Base-by-base conservation (phyloP, 2,113 vertebrate species). In the Xiphophorus couchianus region DNA sequence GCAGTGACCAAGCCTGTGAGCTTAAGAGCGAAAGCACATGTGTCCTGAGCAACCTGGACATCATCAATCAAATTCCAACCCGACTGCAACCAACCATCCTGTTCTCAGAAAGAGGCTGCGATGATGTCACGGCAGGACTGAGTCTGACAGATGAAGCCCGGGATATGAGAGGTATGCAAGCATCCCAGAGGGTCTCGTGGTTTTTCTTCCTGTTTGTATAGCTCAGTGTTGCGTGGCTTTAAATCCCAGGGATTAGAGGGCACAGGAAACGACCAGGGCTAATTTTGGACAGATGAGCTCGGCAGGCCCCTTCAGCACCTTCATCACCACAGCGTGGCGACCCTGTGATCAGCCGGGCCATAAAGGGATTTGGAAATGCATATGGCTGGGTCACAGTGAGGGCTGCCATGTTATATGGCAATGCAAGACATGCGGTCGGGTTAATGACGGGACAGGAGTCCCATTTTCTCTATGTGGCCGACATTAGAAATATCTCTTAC, bases 231-330 rank as follows among this genome's bases (percentile, higher is more conserved):
- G 77, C 29, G 28, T 62, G 31, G 71, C 74, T 83, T 84, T 72
- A 85, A 84, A 85, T 85, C 77, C 77, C 75, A 44, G 9, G 78
- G 80, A 87, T 91, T 88, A 92, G 87, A 90, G 88, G 90, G 37
- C 80, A 91, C 86, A 86, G 91, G 87, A 93, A 92, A 85, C 87
- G 77, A 88, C 80, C 37, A 1, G 42, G 11, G 71, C 86, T 89
- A 91, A 90, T 86, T 88, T 88, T 91, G 88, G 89, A 77, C 73
- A 28, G 78, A 84, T 85, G 82, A 58, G 65, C 54, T 74, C 80
- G 87, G 84, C 73, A 72, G 76, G 83, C 66, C 68, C 80, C 80
- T 62, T 86, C 85, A 83, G 65, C 76, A 60, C 76, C 82, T 87
- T 70, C 77, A 87, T 81, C 77, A 71, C 68, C 8, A 28, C 35